Evolutionary conservation across 2,113 vertebrate species (phyloP).

Genomic region (Pyrgilauda ruficollis): DNA sequence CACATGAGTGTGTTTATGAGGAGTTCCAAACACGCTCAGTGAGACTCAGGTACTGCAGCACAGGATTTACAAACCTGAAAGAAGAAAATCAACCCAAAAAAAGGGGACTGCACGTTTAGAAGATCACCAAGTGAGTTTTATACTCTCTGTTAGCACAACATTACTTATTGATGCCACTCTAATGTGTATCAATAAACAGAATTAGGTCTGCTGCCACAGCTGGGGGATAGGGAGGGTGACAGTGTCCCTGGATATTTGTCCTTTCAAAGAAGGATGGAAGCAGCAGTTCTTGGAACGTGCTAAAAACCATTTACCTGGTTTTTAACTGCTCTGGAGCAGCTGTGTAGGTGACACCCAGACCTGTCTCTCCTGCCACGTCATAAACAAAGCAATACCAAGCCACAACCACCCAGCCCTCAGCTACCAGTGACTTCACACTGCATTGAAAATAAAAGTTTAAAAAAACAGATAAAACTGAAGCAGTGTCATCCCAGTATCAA

Average conservation of each 20-base stretch:
- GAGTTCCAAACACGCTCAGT: background rate
- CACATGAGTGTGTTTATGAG: background rate
- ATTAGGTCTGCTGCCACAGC: background rate
- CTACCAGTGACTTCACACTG: background rate
- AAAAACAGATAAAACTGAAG: background rate
- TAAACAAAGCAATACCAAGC: background rate
- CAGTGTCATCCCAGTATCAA: fast-evolving
- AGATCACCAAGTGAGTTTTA: background rate
- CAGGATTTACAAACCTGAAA: background rate
- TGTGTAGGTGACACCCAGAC: background rate
- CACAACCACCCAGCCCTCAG: background rate
- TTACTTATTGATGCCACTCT: background rate
- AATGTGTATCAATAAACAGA: background rate
- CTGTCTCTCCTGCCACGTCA: fast-evolving
- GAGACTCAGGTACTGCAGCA: background rate
- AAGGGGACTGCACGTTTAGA: background rate
- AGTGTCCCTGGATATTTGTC: background rate
- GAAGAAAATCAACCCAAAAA: background rate
- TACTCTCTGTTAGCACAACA: background rate
- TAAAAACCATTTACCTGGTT: background rate
- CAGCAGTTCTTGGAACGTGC: background rate
- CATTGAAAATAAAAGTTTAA: fast-evolving
- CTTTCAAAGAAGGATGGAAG: background rate
- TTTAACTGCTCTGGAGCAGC: background rate
- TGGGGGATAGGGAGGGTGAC: background rate